A percentile compares a stretch with the other conserved stretches of the same genome.
These are phyloP conservation scores for Ceratotherium simum DNA, from an alignment of 2,113 vertebrate genomes.

Conservation along the genomic window DNA sequence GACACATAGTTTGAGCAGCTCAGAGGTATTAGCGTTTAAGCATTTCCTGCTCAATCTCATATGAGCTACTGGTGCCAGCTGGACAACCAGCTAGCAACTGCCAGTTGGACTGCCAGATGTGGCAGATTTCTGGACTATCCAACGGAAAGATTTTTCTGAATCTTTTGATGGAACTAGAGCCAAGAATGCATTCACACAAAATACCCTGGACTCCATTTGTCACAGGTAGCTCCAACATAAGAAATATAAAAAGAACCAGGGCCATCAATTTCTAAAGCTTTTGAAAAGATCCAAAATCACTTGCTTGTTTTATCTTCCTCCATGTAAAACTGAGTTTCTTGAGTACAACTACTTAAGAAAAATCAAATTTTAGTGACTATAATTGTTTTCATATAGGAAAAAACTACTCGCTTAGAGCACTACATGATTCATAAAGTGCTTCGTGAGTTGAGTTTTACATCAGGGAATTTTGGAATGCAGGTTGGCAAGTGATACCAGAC, in stretches of 20 bases:
- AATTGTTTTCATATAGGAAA: conserved; percentile 18
- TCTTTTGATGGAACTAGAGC: not conserved
- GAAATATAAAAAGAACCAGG: conserved; percentile 7
- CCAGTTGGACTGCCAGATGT: not conserved
- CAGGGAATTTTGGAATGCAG: conserved; percentile 64
- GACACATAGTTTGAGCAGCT: not conserved
- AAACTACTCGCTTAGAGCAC: not conserved
- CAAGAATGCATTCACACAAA: not conserved
- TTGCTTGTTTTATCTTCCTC: conserved; percentile 8
- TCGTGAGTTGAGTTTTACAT: conserved; percentile 44
- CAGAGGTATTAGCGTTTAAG: not conserved
- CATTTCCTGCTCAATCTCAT: not conserved
- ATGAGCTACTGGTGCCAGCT: not conserved
- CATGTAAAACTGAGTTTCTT: not conserved
- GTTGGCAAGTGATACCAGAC: conserved; percentile 21
- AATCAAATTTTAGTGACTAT: conserved; percentile 35
- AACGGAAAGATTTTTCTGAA: not conserved
- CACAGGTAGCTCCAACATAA: not conserved
- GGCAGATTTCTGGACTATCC: not conserved
- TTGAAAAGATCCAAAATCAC: not conserved
- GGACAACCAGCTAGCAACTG: not conserved
- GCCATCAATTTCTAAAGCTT: not conserved
- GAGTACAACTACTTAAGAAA: conserved; percentile 46
- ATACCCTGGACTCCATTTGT: not conserved
- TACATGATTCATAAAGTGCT: conserved; percentile 56